Evolutionary conservation across 2,888 invertebrate species (phyloP).

Genomic region (Hipparchia semele): DNA sequence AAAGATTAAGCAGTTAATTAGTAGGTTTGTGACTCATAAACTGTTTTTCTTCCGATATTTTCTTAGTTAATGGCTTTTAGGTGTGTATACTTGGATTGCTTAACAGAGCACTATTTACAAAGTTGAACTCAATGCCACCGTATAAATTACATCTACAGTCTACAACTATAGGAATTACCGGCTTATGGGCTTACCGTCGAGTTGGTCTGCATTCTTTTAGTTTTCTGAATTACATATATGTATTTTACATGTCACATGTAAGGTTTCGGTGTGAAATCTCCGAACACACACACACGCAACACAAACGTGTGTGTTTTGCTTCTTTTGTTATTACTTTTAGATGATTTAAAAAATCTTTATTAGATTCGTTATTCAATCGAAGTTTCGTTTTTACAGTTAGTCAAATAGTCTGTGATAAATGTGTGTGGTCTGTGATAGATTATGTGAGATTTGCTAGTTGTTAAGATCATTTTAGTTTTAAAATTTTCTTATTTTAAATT

Average conservation of each 20-base stretch:
- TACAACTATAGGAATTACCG: not conserved
- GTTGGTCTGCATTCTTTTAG: constrained; percentile 9
- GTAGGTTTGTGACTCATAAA: not conserved
- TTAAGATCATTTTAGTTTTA: too few species aligned
- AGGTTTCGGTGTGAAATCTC: not conserved
- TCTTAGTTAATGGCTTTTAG: constrained; percentile 26
- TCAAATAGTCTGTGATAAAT: too few species aligned
- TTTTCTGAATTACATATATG: not conserved
- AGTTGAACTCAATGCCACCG: constrained; percentile 9
- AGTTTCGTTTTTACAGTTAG: too few species aligned
- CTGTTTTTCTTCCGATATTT: constrained; percentile 21
- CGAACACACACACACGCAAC: too few species aligned
- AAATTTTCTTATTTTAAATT: too few species aligned
- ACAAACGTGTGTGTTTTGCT: too few species aligned
- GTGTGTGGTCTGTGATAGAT: too few species aligned
- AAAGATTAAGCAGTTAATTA: not conserved
- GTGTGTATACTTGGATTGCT: constrained; percentile 6
- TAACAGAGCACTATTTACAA: constrained; percentile 1
- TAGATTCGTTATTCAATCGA: too few species aligned
- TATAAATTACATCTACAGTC: not conserved
- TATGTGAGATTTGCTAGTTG: too few species aligned
- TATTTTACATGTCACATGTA: not conserved
- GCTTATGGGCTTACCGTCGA: not conserved
- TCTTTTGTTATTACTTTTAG: too few species aligned
- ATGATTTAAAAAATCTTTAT: too few species aligned